These are phyloP conservation scores for Thunnus albacares DNA, from an alignment of 2,797 vertebrate species.

Conservation along the genomic window DNA sequence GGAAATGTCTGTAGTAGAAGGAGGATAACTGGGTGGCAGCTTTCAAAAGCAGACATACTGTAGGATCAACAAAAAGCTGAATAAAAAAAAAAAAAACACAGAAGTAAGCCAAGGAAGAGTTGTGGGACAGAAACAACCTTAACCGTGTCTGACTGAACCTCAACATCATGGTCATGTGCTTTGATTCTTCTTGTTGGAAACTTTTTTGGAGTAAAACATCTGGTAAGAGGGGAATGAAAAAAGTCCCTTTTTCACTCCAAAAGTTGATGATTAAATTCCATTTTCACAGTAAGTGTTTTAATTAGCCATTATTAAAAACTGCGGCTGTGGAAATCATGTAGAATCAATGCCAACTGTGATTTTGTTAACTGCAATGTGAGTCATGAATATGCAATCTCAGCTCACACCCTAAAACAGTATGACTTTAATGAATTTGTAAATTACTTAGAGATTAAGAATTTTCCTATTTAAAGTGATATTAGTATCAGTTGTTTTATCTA, in stretches of 20 bases:
- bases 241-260: neutral
- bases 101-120: neutral
- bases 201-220: neutral
- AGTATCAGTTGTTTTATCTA: no score
- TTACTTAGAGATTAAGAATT: no score
- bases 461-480: no score
- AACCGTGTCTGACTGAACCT: neutral
- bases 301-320: no score
- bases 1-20: constrained; percentile 36
- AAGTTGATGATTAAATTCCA: neutral
- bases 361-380: no score
- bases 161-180: neutral
- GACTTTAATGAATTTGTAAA: no score
- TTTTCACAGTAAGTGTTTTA: no score
- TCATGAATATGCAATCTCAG: no score
- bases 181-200: neutral
- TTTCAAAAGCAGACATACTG: neutral
- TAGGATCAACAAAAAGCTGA: neutral
- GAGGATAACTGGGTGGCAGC: constrained; percentile 14
- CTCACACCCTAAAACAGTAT: no score
- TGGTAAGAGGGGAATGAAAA: no score
- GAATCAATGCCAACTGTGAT: no score
- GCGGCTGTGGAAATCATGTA: no score
- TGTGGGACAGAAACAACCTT: neutral
- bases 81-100: neutral